phyloP scores from a whole-genome alignment of 2,113 vertebrate species.

The Manacus vitellinus region DNA sequence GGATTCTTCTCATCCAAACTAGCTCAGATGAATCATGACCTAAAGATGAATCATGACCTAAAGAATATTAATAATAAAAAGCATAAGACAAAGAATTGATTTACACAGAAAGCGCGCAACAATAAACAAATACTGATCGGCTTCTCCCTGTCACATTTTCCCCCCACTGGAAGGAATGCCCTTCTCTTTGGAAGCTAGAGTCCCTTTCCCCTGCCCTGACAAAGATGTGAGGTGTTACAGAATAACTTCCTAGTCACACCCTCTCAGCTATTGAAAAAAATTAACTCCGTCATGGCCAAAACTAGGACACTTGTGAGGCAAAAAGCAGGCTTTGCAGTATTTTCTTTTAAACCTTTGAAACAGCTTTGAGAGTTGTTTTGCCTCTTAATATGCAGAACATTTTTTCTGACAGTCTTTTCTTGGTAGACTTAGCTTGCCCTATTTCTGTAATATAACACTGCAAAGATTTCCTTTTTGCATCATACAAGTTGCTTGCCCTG shows the following conservation, averaged over 20 bases:
- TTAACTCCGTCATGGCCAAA: neutral
- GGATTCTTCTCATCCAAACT: neutral
- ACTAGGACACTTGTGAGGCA: rapidly evolving
- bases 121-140: neutral
- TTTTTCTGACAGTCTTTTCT: neutral
- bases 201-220: neutral
- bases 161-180: rapidly evolving
- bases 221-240: neutral
- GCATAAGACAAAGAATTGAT: neutral
- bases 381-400: neutral
- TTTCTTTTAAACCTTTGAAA: neutral
- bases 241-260: neutral
- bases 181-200: neutral
- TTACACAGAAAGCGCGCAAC: neutral
- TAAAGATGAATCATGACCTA: neutral
- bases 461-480: neutral
- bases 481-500: neutral
- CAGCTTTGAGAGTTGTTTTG: neutral
- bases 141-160: neutral
- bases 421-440: neutral
- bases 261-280: neutral
- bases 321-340: neutral
- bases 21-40: neutral
- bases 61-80: neutral
- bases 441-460: neutral